Percentiles rank a stretch among this genome's conserved stretches.
Evolutionary conservation across 2,888 invertebrate species (phyloP).

Genomic region (Drosophila mercatorum): DNA sequence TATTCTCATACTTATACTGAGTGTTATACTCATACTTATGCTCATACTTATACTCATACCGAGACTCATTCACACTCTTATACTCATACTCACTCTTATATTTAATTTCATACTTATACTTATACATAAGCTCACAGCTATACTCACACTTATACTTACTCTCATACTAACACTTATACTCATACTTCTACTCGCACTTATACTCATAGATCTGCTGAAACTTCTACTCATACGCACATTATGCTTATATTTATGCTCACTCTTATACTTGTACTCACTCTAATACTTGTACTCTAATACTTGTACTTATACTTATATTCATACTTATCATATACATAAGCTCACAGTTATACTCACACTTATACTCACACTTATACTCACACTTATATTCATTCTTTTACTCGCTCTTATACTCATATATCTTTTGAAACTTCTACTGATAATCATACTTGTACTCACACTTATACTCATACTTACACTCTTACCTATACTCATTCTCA

Average conservation of each 20-base stretch:
- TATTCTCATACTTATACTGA: not conserved
- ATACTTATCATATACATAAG: no score
- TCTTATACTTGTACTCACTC: not conserved
- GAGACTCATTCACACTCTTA: not conserved
- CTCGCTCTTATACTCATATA: not conserved
- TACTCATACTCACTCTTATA: not conserved
- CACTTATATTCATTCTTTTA: not conserved
- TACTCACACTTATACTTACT: not conserved
- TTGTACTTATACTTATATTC: not conserved
- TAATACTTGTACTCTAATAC: not conserved
- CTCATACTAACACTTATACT: not conserved
- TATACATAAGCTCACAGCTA: not conserved
- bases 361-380: not conserved
- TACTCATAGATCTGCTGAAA: not conserved
- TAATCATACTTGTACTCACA: not conserved
- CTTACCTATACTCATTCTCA: not conserved
- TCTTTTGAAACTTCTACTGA: not conserved
- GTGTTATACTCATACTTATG: not conserved
- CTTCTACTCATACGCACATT: not conserved
- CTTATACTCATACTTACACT: not conserved
- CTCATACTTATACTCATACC: not conserved
- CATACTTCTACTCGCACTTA: not conserved
- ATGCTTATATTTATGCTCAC: not conserved
- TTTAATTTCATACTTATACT: not conserved
- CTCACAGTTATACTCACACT: not conserved